Conservation (phyloP, 2,113 vertebrate genomes). For the Leucopsar rothschildi region DNA sequence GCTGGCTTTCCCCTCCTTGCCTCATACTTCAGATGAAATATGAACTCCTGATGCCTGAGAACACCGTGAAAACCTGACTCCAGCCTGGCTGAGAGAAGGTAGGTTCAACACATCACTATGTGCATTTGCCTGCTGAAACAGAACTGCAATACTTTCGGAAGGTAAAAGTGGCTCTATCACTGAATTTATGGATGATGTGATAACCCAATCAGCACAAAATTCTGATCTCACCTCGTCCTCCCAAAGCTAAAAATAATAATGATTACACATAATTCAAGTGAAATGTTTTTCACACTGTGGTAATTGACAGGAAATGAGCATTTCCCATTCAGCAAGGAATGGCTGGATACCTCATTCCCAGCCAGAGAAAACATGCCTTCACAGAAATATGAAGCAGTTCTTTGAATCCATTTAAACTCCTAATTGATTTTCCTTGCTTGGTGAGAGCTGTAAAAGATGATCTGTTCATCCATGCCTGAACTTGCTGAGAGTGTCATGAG, state of each 20-base stretch:
- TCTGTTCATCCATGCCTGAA: not conserved
- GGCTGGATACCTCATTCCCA: not conserved
- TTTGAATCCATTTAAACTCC: not conserved
- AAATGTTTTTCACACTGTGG: not conserved
- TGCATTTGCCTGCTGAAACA: not conserved
- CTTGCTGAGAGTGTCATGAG: not conserved
- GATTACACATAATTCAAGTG: not conserved
- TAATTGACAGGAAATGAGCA: not conserved
- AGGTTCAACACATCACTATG: not conserved
- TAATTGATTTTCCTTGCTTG: not conserved
- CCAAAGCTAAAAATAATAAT: not conserved
- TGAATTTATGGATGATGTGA: not conserved
- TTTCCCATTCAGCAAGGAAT: not conserved
- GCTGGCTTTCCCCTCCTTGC: not conserved
- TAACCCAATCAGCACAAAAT: not conserved
- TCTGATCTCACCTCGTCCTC: not conserved
- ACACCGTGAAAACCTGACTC: not conserved
- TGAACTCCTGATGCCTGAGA: accelerated
- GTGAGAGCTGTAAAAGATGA: not conserved
- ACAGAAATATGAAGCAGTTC: not conserved
- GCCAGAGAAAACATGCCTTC: not conserved
- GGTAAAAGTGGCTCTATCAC: not conserved
- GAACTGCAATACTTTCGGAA: not conserved
- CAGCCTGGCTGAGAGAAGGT: not conserved
- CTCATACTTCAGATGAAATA: not conserved